Evolutionary conservation across 1,140 invertebrate species (phyloP), one percentile per base, ranked within the genome.

Genomic region (Lordiphosa collinella): DNA sequence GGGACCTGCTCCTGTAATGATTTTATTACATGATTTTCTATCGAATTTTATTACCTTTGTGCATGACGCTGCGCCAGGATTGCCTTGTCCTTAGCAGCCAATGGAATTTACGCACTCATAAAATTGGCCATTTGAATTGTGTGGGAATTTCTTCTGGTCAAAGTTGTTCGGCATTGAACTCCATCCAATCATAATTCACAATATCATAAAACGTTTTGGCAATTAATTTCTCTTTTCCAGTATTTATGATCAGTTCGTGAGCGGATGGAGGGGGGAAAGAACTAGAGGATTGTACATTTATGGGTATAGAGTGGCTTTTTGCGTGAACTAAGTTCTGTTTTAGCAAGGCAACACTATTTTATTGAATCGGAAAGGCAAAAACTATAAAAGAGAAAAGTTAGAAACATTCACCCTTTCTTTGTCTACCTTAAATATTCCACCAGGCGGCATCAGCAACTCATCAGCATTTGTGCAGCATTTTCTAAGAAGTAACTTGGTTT

Each of bases 201-300:
- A 82, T 82, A 82, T 82, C 78, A 65, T 82, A 82, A 82, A 82
- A 82, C 78, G 78, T 78, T 82, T 82, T 84, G 78, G 72, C 78
- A 82, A 82, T 82, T 82, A 82, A 82, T 82, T 78, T 69, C 37
- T 54, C 44, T 54, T 43, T 35, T 56, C 52, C 48, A 64, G 78
- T 84, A 82, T 82, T 82, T 82, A 82, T 84, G 46, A 66, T 52
- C 63, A 47, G 43, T 84, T 64, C 78, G 78, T 82, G 78, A 57
- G 36, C 29, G 49, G 59, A 61, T 53, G 47, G 0, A 2, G 18
- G 18, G 16, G 16, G 16, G 3, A 18, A 18, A 18, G n/a, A n/a
- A n/a, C n/a, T n/a, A n/a, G n/a, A n/a, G n/a, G n/a, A n/a, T n/a
- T n/a, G n/a, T n/a, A n/a, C n/a, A n/a, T n/a, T n/a, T 16, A 1